A percentile compares a stretch with the other conserved stretches of the same genome.
Evolutionary conservation across 1,140 invertebrate genomes (phyloP).

Genomic region (Acarapis woodi): DNA sequence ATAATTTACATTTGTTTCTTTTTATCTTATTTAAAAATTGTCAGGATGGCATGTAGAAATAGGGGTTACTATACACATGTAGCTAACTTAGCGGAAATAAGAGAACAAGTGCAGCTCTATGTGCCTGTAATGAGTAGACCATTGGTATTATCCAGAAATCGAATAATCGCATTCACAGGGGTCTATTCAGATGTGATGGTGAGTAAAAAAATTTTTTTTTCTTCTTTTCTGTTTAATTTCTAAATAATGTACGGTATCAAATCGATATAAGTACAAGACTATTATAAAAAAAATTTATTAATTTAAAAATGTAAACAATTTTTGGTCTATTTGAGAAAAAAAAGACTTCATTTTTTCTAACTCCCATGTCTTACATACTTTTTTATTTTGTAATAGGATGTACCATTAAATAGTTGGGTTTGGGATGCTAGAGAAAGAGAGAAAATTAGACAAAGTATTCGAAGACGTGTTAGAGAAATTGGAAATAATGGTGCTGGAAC

Average conservation of each 20-base stretch:
- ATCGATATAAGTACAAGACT: too few species aligned
- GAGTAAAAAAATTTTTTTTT: too few species aligned
- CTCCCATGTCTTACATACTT: constrained; percentile 1
- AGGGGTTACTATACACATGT: constrained; percentile 73
- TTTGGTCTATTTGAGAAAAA: too few species aligned
- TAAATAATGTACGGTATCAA: too few species aligned
- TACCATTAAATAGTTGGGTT: constrained; percentile 55
- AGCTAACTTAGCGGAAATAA: constrained; percentile 56
- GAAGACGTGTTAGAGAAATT: too few species aligned
- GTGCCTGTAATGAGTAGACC: constrained; percentile 66
- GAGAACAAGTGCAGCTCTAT: constrained; percentile 64
- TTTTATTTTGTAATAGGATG: constrained; percentile 25
- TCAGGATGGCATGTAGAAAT: constrained; percentile 4
- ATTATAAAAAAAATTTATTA: too few species aligned
- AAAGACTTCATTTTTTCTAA: background rate
- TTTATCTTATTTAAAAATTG: background rate
- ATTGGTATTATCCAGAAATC: constrained; percentile 33
- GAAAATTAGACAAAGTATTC: constrained; percentile 24
- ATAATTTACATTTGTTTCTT: background rate
- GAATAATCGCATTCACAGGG: constrained; percentile 61
- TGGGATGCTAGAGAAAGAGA: constrained; percentile 51
- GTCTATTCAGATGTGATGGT: constrained; percentile 69
- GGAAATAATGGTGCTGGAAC: too few species aligned
- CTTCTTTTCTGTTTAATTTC: too few species aligned
- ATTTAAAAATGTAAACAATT: too few species aligned